Percentiles rank a stretch among this genome's conserved stretches.
These are phyloP conservation scores for Artibeus lituratus DNA, from an alignment of 2,797 vertebrate species.

Conservation along the genomic window DNA sequence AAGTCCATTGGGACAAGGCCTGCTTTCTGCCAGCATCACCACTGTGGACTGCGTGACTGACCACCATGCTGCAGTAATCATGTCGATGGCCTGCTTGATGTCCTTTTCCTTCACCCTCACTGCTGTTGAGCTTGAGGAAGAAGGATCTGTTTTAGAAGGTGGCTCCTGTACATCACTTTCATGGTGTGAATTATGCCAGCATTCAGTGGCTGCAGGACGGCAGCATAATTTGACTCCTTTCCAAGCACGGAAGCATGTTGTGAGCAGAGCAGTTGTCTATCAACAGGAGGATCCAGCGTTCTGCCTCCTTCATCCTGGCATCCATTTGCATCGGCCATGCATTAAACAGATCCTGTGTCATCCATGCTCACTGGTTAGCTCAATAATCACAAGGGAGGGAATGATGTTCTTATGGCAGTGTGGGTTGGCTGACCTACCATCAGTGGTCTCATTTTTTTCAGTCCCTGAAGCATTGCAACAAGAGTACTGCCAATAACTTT, in stretches of 20 bases:
- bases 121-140: neutral
- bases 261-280: neutral
- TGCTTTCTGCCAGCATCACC: slow-evolving; percentile 45
- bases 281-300: slow-evolving; percentile 16
- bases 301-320: slow-evolving; percentile 11
- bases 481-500: slow-evolving; percentile 24
- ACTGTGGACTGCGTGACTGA: slow-evolving; percentile 7
- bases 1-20: neutral
- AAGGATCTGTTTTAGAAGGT: slow-evolving; percentile 27
- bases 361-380: slow-evolving; percentile 21
- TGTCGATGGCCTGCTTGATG: neutral
- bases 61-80: neutral
- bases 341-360: slow-evolving; percentile 34
- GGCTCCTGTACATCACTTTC: slow-evolving; percentile 25
- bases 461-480: slow-evolving; percentile 48
- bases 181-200: slow-evolving; percentile 22
- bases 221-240: slow-evolving; percentile 40
- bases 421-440: slow-evolving; percentile 45
- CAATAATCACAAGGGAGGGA: slow-evolving; percentile 39
- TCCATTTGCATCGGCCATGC: slow-evolving; percentile 34
- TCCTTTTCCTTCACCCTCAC: neutral
- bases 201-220: neutral
- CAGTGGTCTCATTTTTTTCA: slow-evolving; percentile 59
- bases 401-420: slow-evolving; percentile 31
- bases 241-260: neutral